Evolutionary conservation across 1,140 invertebrate species (phyloP).

Genomic region (Parapsyche elsis): DNA sequence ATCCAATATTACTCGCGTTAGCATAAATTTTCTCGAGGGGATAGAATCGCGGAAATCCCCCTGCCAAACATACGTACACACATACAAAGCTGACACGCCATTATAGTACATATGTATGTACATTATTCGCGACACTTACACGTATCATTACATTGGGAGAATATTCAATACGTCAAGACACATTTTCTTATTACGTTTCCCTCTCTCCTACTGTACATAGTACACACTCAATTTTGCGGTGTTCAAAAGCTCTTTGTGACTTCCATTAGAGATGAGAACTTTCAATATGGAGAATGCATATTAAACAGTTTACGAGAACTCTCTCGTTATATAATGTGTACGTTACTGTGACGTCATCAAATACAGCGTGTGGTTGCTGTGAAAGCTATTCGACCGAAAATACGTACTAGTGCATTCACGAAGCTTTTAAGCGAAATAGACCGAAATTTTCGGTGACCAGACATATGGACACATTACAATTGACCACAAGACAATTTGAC

Average conservation of each 20-base stretch:
- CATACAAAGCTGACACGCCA: too few species aligned
- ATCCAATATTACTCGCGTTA: slow-evolving; percentile 14
- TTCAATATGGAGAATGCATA: slow-evolving; percentile 13
- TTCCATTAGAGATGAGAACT: background rate
- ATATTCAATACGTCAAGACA: too few species aligned
- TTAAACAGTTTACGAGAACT: slow-evolving; percentile 7
- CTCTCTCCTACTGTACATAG: background rate
- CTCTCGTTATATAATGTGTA: background rate
- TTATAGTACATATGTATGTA: background rate
- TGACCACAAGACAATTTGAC: too few species aligned
- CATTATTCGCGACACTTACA: background rate
- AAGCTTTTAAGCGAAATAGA: too few species aligned
- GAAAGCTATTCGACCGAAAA: too few species aligned
- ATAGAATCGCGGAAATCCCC: too few species aligned
- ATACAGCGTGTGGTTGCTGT: background rate
- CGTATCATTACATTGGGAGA: too few species aligned
- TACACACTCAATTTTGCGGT: background rate
- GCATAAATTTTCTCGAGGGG: background rate
- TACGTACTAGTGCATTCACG: too few species aligned
- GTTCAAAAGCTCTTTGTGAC: background rate
- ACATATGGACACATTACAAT: too few species aligned
- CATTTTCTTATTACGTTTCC: too few species aligned
- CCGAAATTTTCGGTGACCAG: too few species aligned
- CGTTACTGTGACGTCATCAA: background rate
- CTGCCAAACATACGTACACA: too few species aligned